Conservation (phyloP, 2,113 vertebrate species). For the Ictalurus furcatus region DNA sequence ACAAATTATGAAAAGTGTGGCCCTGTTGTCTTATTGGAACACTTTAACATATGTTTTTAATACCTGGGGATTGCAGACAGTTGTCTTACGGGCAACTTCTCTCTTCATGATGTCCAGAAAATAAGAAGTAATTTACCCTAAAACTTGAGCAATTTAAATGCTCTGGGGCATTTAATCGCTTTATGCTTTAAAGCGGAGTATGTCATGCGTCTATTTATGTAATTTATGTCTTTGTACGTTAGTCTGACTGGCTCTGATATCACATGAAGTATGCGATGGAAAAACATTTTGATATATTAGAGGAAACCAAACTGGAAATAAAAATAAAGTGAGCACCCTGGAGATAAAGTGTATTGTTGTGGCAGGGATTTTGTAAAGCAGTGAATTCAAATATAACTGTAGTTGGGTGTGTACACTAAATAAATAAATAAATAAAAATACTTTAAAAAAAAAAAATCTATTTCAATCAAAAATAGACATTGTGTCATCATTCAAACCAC, state of each 20-base stretch:
- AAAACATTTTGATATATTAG: conserved; percentile 52
- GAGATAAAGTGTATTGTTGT: not conserved
- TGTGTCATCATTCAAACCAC: not conserved
- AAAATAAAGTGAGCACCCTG: conserved; percentile 42
- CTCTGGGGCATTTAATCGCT: conserved; percentile 65
- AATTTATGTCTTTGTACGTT: conserved; percentile 59
- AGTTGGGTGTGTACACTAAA: not conserved
- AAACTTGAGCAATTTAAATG: conserved; percentile 66
- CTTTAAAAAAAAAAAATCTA: too few species aligned
- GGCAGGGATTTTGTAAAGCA: not conserved
- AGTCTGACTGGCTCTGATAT: conserved; percentile 61
- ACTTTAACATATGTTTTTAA: conserved; percentile 69
- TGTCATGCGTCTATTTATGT: conserved; percentile 67
- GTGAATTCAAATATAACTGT: not conserved
- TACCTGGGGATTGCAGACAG: conserved; percentile 64
- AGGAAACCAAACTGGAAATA: conserved; percentile 36
- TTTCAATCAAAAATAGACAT: not conserved
- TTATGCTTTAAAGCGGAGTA: conserved; percentile 49
- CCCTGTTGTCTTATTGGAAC: conserved; percentile 56
- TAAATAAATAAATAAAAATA: not conserved
- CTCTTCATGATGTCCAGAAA: conserved; percentile 66
- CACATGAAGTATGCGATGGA: conserved; percentile 31
- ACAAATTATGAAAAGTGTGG: conserved; percentile 63
- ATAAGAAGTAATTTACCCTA: conserved; percentile 65
- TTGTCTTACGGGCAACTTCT: conserved; percentile 62